phyloP scores from a whole-genome alignment of 2,888 invertebrate genomes.

The Antitype chi region DNA sequence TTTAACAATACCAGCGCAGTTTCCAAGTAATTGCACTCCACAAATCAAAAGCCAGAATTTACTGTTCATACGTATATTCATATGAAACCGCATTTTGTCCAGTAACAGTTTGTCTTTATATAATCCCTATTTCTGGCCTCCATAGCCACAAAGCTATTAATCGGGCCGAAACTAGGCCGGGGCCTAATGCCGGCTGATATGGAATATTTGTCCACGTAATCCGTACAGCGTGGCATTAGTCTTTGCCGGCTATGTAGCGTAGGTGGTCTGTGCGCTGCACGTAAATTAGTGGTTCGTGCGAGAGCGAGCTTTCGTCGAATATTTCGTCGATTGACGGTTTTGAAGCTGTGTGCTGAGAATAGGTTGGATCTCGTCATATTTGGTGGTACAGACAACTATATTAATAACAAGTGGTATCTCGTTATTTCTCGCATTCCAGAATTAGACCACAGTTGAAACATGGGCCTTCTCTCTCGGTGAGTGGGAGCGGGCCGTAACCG shows the following conservation, averaged over 20 bases:
- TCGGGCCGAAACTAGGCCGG: conserved; percentile 50
- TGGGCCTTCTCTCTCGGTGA: neutral
- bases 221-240: conserved; percentile 45
- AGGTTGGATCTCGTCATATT: neutral
- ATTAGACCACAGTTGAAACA: neutral
- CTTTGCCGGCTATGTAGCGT: conserved; percentile 34
- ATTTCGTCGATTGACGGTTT: neutral
- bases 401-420: neutral
- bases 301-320: neutral
- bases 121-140: conserved; percentile 56
- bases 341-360: neutral
- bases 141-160: conserved; percentile 60
- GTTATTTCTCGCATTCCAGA: neutral
- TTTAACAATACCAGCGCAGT: conserved; percentile 13
- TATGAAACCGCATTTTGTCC: conserved; percentile 53
- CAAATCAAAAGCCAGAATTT: conserved; percentile 43
- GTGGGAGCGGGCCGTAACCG: neutral
- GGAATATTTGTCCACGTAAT: conserved; percentile 65
- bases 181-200: conserved; percentile 59
- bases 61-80: conserved; percentile 15
- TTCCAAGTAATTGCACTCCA: conserved; percentile 36
- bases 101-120: conserved; percentile 55
- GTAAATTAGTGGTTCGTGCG: conserved; percentile 14
- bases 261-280: neutral
- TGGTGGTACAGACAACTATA: neutral